Percentiles rank a stretch among this genome's conserved stretches.
phyloP scores from a whole-genome alignment of 2,888 invertebrate species.

The Buathra laborator region DNA sequence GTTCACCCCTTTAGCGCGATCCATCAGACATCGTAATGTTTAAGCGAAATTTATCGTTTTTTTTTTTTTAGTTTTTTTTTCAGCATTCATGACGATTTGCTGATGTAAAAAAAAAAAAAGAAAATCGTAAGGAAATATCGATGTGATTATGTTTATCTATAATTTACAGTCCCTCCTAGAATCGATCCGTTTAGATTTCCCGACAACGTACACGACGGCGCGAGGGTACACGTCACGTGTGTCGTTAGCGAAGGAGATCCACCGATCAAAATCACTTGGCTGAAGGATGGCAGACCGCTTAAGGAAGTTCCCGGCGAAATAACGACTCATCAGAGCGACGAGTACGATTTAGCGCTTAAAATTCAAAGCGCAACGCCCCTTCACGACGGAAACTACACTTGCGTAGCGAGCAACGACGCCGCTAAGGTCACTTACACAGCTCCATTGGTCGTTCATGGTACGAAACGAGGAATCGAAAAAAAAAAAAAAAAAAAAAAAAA shows the following conservation, averaged over 20 bases:
- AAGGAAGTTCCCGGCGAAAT: slow-evolving; percentile 81
- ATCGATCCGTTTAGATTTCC: slow-evolving; percentile 86
- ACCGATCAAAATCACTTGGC: slow-evolving; percentile 87
- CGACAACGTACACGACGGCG: slow-evolving; percentile 85
- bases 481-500: background rate
- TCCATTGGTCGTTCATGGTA: slow-evolving; percentile 86
- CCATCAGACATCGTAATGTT: no score
- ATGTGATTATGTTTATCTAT: slow-evolving; percentile 73
- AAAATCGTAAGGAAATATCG: slow-evolving; percentile 61
- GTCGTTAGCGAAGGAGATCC: slow-evolving; percentile 86
- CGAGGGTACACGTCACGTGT: slow-evolving; percentile 86
- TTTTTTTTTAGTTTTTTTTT: background rate
- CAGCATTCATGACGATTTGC: background rate
- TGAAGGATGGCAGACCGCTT: slow-evolving; percentile 86
- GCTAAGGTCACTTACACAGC: slow-evolving; percentile 85
- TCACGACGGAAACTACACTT: slow-evolving; percentile 86
- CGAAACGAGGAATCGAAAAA: slow-evolving; percentile 63
- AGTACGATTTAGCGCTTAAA: slow-evolving; percentile 84
- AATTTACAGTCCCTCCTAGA: slow-evolving; percentile 86
- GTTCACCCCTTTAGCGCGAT: no score
- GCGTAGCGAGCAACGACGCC: slow-evolving; percentile 86
- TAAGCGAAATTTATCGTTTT: background rate
- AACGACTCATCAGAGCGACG: slow-evolving; percentile 81
- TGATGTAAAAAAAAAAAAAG: background rate
- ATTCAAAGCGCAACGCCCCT: slow-evolving; percentile 86